phyloP scores from a whole-genome alignment of 2,113 vertebrate genomes.

The Neolamprologus longior region DNA sequence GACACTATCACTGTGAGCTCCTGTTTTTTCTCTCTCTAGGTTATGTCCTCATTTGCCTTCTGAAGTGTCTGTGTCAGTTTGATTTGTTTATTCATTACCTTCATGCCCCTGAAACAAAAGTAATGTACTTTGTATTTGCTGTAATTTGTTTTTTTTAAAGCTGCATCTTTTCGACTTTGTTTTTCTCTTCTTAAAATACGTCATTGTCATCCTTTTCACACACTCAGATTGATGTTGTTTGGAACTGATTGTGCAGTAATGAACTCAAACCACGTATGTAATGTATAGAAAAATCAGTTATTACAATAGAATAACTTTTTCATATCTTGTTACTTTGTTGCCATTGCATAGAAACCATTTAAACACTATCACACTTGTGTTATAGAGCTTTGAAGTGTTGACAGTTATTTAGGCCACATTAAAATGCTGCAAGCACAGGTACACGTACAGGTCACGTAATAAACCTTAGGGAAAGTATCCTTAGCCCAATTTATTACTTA shows the following conservation, averaged over 20 bases:
- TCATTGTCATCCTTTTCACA: not conserved
- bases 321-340: not conserved
- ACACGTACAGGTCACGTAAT: not conserved
- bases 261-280: not conserved
- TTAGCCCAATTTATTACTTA: not conserved
- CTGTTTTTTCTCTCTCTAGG: not conserved
- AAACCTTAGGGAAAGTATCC: not conserved
- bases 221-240: not conserved
- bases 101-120: not conserved
- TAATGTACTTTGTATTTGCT: not conserved
- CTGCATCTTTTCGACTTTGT: not conserved
- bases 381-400: not conserved
- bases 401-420: not conserved
- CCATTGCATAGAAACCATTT: not conserved
- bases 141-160: not conserved
- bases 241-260: not conserved
- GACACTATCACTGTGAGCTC: conserved; percentile 89
- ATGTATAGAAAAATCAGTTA: not conserved
- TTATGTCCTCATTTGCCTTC: not conserved
- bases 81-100: not conserved
- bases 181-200: not conserved
- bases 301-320: not conserved
- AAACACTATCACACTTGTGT: not conserved
- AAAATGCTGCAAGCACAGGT: not conserved
- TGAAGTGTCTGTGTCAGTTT: not conserved